Percentiles rank a stretch among this genome's conserved stretches.
Conservation (phyloP, 23 tunicate genomes). For the Diplosoma virens region DNA sequence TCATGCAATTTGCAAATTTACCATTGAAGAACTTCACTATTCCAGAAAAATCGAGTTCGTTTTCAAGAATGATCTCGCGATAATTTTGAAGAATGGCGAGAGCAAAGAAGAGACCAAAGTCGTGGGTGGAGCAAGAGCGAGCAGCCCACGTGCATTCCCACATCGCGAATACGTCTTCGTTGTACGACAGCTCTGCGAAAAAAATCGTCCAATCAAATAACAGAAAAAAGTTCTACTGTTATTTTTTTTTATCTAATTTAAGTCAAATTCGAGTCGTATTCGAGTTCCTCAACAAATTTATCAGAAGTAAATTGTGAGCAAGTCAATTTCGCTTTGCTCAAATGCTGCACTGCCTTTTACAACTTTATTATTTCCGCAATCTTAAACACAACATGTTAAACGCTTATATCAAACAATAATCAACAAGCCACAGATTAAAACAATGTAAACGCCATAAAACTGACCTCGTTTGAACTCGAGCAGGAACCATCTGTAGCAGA, state of each 20-base stretch:
- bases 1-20: no score
- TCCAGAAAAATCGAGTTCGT: slow-evolving; percentile 88
- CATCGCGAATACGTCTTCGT: slow-evolving; percentile 81
- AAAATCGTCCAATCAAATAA: neutral
- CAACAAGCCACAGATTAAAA: no score
- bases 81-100: slow-evolving; percentile 80
- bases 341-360: neutral
- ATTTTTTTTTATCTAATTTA: no score
- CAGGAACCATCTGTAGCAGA: slow-evolving; percentile 92
- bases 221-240: neutral
- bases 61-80: slow-evolving; percentile 84
- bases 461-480: slow-evolving; percentile 91
- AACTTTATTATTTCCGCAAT: neutral
- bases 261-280: no score
- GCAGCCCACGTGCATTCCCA: slow-evolving; percentile 96
- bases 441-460: slow-evolving; percentile 1
- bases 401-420: no score
- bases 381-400: no score
- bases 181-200: slow-evolving; percentile 76
- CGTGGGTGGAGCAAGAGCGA: slow-evolving; percentile 61
- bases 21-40: slow-evolving; percentile 95
- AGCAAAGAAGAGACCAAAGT: slow-evolving; percentile 86
- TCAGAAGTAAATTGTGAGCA: neutral
- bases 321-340: neutral
- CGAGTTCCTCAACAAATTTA: no score